Conservation (phyloP, 2,888 invertebrate species). For the Pterostichus madidus region DNA sequence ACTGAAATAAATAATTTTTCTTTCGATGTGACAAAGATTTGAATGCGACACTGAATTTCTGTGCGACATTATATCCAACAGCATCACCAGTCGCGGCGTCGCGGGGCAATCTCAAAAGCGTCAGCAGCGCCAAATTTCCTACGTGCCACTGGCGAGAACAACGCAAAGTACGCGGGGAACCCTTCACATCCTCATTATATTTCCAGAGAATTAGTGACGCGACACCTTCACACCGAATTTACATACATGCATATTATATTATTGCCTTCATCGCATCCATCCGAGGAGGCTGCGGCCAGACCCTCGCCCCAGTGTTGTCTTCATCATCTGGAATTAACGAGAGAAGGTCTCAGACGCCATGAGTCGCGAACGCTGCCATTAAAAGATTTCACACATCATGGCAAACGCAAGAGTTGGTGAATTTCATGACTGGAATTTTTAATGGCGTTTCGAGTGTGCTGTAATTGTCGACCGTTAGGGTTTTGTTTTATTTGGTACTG, state of each 20-base stretch:
- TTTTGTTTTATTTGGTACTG: not conserved
- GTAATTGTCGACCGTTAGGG: conserved; percentile 52
- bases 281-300: not conserved
- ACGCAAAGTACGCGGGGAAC: conserved; percentile 14
- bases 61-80: conserved; percentile 10
- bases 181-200: conserved; percentile 60
- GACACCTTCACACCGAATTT: conserved; percentile 65
- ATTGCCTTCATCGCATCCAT: conserved; percentile 3
- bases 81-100: conserved; percentile 29
- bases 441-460: conserved; percentile 38
- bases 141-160: conserved; percentile 58
- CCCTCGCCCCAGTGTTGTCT: conserved; percentile 25
- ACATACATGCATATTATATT: conserved; percentile 66
- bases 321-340: conserved; percentile 65
- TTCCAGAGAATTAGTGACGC: conserved; percentile 61
- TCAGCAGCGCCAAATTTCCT: conserved; percentile 58
- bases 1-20: too few relatives aligned
- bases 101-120: conserved; percentile 42
- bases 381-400: conserved; percentile 60
- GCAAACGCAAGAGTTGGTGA: not conserved
- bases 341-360: conserved; percentile 52
- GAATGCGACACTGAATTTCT: not conserved
- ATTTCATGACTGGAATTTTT: conserved; percentile 56
- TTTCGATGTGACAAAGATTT: not conserved
- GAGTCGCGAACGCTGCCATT: conserved; percentile 57